Percentiles rank a stretch among this genome's conserved stretches.
phyloP scores from a whole-genome alignment of 1,140 invertebrate species.

The Saccostrea cuccullata region DNA sequence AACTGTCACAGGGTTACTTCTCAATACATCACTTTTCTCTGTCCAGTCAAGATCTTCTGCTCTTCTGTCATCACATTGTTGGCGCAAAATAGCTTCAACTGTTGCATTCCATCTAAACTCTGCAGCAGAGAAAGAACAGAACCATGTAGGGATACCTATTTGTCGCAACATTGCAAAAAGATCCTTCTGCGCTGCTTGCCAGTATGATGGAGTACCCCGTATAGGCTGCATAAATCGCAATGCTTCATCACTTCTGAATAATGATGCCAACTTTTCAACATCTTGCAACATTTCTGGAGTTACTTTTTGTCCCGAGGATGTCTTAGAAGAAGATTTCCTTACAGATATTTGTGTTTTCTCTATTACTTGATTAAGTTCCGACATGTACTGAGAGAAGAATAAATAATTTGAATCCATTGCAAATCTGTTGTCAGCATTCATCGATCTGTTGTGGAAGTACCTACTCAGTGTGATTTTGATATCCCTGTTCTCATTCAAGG shows the following conservation, averaged over 20 bases:
- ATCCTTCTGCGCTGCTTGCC: no score
- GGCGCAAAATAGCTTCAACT: conserved; percentile 59
- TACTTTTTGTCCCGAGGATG: conserved; percentile 8
- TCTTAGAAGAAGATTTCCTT: conserved; percentile 13
- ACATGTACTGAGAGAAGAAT: conserved; percentile 47
- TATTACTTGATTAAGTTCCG: conserved; percentile 48
- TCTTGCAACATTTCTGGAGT: conserved; percentile 40
- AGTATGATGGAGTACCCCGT: conserved; percentile 56
- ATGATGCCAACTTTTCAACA: neutral
- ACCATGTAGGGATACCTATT: no score
- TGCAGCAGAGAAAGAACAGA: no score
- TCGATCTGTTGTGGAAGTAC: conserved; percentile 48
- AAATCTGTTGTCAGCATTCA: conserved; percentile 53
- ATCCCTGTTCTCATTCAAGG: conserved; percentile 44
- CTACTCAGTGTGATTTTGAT: conserved; percentile 30
- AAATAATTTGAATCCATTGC: conserved; percentile 22
- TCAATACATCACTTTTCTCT: conserved; percentile 34
- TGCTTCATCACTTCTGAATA: conserved; percentile 54
- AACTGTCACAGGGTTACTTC: conserved; percentile 43
- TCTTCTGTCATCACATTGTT: conserved; percentile 47
- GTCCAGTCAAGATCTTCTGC: neutral
- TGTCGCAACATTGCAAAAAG: no score
- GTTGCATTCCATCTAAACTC: conserved; percentile 52
- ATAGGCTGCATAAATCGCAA: conserved; percentile 55
- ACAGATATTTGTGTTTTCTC: conserved; percentile 45